Evolutionary conservation across 2,888 invertebrate species (phyloP).

Genomic region (Machimus rusticus): DNA sequence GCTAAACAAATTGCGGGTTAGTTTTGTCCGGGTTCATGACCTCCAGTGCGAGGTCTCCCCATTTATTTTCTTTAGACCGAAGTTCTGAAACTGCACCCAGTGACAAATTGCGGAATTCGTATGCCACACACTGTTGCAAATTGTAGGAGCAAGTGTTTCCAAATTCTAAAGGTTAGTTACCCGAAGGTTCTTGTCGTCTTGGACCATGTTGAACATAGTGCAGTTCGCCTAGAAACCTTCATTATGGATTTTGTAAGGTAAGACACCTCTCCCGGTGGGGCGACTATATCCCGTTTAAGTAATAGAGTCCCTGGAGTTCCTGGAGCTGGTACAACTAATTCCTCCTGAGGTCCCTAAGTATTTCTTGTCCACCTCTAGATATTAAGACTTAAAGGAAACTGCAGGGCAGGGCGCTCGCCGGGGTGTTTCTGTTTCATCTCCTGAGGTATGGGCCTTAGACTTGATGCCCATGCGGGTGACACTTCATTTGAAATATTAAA

Average conservation of each 20-base stretch:
- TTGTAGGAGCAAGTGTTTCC: neutral
- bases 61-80: conserved; percentile 7
- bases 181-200: neutral
- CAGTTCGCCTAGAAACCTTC: neutral
- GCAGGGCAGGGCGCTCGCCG: neutral
- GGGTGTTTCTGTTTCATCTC: neutral
- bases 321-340: neutral
- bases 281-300: neutral
- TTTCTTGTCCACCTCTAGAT: neutral
- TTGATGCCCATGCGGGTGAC: neutral
- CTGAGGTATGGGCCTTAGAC: neutral
- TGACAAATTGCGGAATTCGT: conserved; percentile 25
- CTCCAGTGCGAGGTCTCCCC: neutral
- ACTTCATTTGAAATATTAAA: neutral
- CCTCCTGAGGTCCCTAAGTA: neutral
- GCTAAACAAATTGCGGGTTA: conserved; percentile 24
- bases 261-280: neutral
- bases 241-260: neutral
- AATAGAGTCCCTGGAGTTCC: neutral
- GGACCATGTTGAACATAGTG: neutral
- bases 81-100: neutral
- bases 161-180: neutral
- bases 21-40: conserved; percentile 2
- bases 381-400: neutral
- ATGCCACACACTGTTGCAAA: neutral